Evolutionary conservation across 2,888 invertebrate species (phyloP), one percentile per base, ranked within the genome.

Genomic region (Eupithecia pulchellata): DNA sequence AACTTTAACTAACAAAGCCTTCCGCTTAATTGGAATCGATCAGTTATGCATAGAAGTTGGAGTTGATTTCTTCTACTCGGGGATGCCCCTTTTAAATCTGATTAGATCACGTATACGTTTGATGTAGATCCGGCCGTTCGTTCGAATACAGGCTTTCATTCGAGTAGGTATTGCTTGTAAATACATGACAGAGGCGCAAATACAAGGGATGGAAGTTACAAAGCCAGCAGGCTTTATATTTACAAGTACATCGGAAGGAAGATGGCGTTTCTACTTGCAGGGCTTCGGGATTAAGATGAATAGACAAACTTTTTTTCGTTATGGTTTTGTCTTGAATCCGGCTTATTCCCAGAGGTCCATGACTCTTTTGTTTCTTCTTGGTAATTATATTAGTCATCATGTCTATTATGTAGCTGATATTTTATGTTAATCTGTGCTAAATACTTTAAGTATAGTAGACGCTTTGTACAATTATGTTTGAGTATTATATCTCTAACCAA

Each of bases 51-150:
- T 64, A 57, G 72, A 71, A 61, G 61, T 61, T 61, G 14, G 61
- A 61, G 61, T 55, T 66, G 60, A 68, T 69, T 71, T 71, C 55
- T 64, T 60, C 60, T 30, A 47, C 62, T 64, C 65, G 66, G 63
- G 69, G 70, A 76, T 71, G 71, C 73, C 62, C 76, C 78, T 79
- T 78, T 81, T 78, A 78, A 81, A 77, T 74, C 72, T 77, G 81
- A 84, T 84, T 81, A 79, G 81, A 79, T 84, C 84, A 84, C 84
- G 85, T 84, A 77, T 79, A 64, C 77, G 66, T 79, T 82, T 69
- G 64, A 73, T 69, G 64, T 47, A 58, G 57, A 68, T 66, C 60
- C 60, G 67, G 42, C 27, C 64, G 47, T 39, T 36, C 47, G 32
- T 39, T 36, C 36, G 32, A 57, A 63, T 62, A 61, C 61, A 57